Evolutionary conservation across 2,113 vertebrate species (phyloP).

Genomic region (Poicephalus meyeri): DNA sequence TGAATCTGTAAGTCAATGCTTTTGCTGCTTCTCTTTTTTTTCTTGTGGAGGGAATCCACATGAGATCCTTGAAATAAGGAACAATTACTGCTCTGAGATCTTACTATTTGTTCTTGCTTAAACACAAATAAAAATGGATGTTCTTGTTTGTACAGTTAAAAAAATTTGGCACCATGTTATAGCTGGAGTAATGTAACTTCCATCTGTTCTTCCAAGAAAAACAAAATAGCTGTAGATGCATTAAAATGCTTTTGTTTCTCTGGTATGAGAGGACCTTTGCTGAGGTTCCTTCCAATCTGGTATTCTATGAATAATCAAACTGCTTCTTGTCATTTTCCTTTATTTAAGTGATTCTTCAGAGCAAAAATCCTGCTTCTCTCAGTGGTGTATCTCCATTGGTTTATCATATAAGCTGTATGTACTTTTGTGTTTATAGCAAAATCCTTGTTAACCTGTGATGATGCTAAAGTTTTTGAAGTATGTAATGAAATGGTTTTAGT

Average conservation of each 20-base stretch:
- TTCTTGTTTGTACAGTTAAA: not conserved
- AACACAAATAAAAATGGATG: not conserved
- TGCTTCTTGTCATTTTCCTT: not conserved
- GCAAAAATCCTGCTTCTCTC: not conserved
- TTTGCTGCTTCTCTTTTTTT: not conserved
- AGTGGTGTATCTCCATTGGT: not conserved
- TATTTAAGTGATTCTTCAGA: not conserved
- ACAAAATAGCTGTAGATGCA: not conserved
- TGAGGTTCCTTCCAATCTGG: not conserved
- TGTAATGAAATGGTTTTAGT: not conserved
- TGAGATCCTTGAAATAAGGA: not conserved
- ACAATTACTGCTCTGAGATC: not conserved
- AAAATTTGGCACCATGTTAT: not conserved
- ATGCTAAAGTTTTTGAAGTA: not conserved
- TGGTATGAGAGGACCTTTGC: not conserved
- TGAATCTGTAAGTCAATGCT: not conserved
- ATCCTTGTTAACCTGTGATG: not conserved
- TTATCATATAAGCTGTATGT: not conserved
- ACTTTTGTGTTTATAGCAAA: not conserved
- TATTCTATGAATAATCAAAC: not conserved
- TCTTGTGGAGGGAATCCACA: not conserved
- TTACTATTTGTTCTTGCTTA: not conserved
- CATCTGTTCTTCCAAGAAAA: not conserved
- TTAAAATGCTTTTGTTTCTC: not conserved
- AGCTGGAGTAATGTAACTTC: not conserved